Conservation (phyloP, 2,113 vertebrate species). For the Oxygymnocypris stewartii region DNA sequence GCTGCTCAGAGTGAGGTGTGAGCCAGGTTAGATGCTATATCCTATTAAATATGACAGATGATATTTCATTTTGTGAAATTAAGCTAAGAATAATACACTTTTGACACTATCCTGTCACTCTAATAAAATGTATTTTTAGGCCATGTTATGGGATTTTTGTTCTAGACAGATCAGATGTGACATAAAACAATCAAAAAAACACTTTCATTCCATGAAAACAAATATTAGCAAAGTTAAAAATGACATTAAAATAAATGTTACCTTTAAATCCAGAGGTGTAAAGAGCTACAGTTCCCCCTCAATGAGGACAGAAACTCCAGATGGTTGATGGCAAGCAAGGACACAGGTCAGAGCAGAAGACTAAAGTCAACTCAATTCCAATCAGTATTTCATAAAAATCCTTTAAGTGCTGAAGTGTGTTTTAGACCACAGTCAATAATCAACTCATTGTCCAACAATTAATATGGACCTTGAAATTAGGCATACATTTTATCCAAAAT, state of each 20-base stretch:
- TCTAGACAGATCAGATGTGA: neutral
- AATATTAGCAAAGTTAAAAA: neutral
- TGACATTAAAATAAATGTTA: neutral
- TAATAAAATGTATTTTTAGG: neutral
- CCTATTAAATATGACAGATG: no score
- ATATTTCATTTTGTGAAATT: neutral
- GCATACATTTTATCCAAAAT: neutral
- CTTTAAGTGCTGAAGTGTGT: neutral
- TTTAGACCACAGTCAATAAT: neutral
- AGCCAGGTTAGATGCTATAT: no score
- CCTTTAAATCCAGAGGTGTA: conserved; percentile 4
- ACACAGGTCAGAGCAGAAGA: neutral
- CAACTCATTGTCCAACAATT: neutral
- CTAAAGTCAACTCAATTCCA: neutral
- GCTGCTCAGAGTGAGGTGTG: neutral
- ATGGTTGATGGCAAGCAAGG: neutral
- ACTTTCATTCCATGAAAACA: neutral
- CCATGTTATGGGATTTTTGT: neutral
- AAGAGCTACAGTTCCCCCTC: neutral
- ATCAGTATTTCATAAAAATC: neutral
- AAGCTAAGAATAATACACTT: neutral
- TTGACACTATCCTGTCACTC: neutral
- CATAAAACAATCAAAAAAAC: neutral
- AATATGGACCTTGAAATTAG: neutral
- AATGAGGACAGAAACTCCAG: neutral